Conservation (phyloP, 2,797 vertebrate species). For the Lophius americanus region DNA sequence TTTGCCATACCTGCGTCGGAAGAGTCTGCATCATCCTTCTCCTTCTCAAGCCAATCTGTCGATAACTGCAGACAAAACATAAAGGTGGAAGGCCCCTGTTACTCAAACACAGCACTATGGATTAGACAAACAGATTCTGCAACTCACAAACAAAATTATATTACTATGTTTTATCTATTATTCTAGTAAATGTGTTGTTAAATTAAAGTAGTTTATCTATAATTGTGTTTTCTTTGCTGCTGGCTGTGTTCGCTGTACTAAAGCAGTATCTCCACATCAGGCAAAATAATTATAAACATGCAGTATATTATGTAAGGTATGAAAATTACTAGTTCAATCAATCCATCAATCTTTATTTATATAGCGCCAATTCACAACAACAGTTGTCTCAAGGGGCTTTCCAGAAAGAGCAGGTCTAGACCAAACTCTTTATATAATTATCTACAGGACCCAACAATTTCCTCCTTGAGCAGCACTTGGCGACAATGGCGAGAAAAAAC, state of each 20-base stretch:
- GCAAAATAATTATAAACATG: background rate
- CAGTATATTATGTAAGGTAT: no score
- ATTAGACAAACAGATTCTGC: no score
- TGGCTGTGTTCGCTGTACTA: background rate
- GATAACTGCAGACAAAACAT: constrained; percentile 83
- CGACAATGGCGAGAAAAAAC: no score
- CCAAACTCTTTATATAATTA: no score
- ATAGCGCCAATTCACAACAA: no score
- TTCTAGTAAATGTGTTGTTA: background rate
- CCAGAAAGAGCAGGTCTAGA: no score
- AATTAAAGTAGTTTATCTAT: background rate
- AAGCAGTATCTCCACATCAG: background rate
- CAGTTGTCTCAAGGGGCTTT: no score
- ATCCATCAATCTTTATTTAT: no score
- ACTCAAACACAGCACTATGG: background rate
- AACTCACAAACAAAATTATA: background rate
- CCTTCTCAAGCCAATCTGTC: constrained; percentile 90
- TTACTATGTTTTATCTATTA: background rate
- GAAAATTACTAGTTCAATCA: no score
- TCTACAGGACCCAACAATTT: no score
- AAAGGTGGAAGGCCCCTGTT: background rate
- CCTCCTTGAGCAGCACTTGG: no score
- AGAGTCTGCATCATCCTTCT: constrained; percentile 83
- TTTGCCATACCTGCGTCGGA: constrained; percentile 81
- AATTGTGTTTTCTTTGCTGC: background rate